Base-by-base conservation (phyloP, 92 coral and sea anemone genomes). In the Siderastrea siderea region DNA sequence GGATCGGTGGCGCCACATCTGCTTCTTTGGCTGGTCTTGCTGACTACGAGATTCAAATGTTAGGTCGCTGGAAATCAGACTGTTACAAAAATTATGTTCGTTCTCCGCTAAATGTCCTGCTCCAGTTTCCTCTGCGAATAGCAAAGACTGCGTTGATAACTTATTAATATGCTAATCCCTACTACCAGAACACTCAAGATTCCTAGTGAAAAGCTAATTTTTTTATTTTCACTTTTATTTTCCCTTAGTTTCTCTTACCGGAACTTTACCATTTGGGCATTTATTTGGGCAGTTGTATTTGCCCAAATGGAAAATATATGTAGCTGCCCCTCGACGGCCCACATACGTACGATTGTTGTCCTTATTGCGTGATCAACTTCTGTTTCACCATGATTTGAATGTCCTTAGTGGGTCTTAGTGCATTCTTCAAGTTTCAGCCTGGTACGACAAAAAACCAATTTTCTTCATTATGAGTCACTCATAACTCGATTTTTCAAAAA, bases 141-240 rank as follows among this genome's bases (percentile, higher is more conserved):
- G 53, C 79, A 2, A 82, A 69, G 63, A 82, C 71, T 14, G 87
- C 50, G 6, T 5, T 79, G 14, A 55, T 82, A 10, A 70, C 73
- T 43, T 82, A 82, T 69, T 79, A 82, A 58, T 82, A 82, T 54
- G 87, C 87, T 5, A 43, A 82, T 63, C 87, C 87, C 10, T 82
- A 68, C 66, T 53, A 64, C 17, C 66, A 47, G 67, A 54, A 55
- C n/a, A 57, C 78, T 73, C 78, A 73, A 1, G 78, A 73, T 73
- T 51, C 44, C 62, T 73, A 73, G 62, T 73, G 54, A 15, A 73
- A 62, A 73, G 78, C 10, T 70, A 70, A n/a, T 70, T 2, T 70
- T 47, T 3, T 38, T 19, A 26, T 26, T 26, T 26, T 26, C 38
- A 26, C 38, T 26, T 26, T 26, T 26, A 26, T 26, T 26, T n/a